These are phyloP conservation scores for Chamaetylas fuelleborni DNA, from an alignment of 2,113 vertebrate genomes.

Conservation along the genomic window DNA sequence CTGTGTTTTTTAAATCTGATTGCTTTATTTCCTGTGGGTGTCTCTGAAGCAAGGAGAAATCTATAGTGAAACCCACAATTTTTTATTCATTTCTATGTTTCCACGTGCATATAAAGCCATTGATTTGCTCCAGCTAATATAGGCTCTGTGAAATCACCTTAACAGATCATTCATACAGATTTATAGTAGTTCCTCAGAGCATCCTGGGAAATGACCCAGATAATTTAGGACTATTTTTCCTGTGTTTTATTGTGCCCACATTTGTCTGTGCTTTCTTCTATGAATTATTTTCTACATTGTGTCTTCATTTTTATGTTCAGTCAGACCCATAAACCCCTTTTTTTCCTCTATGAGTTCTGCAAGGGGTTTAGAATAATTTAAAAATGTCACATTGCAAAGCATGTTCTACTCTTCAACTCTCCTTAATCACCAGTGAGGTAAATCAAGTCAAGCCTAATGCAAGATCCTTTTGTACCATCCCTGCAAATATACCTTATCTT, in stretches of 20 bases:
- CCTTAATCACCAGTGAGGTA: neutral
- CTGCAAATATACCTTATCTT: neutral
- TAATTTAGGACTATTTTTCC: neutral
- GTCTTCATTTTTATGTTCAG: neutral
- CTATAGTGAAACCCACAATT: neutral
- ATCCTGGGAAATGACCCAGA: neutral
- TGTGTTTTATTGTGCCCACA: neutral
- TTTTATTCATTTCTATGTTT: neutral
- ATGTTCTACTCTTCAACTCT: neutral
- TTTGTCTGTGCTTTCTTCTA: neutral
- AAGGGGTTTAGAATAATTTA: neutral
- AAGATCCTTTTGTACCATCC: neutral
- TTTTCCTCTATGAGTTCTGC: neutral
- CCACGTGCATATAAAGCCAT: neutral
- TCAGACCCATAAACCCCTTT: neutral
- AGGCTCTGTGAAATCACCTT: neutral
- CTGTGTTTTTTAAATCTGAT: neutral
- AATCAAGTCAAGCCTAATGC: neutral
- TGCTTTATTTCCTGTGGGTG: neutral
- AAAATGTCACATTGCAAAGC: neutral
- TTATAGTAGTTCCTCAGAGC: neutral
- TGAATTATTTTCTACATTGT: neutral
- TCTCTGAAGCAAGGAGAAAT: neutral
- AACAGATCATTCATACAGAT: neutral
- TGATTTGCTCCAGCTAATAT: neutral